Base-by-base conservation (phyloP, 2,888 invertebrate genomes). In the Apamea sordens region DNA sequence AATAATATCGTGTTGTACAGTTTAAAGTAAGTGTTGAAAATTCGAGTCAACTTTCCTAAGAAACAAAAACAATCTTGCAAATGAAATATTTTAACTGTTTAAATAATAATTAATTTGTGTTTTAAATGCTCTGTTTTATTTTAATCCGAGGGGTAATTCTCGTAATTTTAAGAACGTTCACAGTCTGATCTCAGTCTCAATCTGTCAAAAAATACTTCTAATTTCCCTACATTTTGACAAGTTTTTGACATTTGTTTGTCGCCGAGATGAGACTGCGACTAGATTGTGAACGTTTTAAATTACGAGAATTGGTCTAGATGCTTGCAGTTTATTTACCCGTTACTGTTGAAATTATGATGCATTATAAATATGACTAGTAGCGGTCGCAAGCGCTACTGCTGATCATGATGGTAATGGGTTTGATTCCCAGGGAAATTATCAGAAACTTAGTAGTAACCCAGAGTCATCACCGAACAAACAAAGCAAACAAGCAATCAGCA, bases 71-170 rank as follows among this genome's bases (percentile, higher is more conserved):
- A 44, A 11, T 44, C 36, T 47, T 36, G 0, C 10, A 36, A 56
- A 56, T 24, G 0, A 80, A 71, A 56, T 61, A 15, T 44, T 79
- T 32, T n/a, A 15, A 21, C 21, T 63, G 32, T 72, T 70, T 41
- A 13, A 28, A 50, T 44, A 63, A 47, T 32, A 69, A 21, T 70
- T 10, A 53, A 36, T 32, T 61, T 79, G 28, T 44, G 32, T 44
- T 32, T 11, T 21, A 44, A 1, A 8, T 50, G 18, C 10, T 36
- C 18, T 41, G 47, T 61, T 79, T 68, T 61, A 68, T 21, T 79
- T 69, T 65, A n/a, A n/a, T 44, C n/a, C n/a, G n/a, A n/a, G n/a
- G n/a, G n/a, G n/a, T n/a, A n/a, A n/a, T n/a, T n/a, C n/a, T n/a
- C n/a, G n/a, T n/a, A n/a, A n/a, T n/a, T n/a, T n/a, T n/a, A n/a